Conservation (phyloP, 2,888 invertebrate genomes). For the Malachius bipustulatus region DNA sequence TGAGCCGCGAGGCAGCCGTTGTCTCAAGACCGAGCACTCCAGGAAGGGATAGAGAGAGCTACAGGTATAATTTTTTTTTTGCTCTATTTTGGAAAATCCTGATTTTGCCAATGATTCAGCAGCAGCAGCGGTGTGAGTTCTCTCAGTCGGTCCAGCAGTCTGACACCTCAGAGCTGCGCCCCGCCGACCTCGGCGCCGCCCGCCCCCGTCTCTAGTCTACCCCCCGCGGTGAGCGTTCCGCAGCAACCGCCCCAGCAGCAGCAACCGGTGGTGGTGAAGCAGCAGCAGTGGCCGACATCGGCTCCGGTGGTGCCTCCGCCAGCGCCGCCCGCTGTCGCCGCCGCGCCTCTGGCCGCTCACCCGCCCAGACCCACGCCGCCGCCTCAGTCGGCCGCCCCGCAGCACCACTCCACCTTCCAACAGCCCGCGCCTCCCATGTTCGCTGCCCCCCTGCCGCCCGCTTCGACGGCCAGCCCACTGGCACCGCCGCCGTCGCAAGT, state of each 20-base stretch:
- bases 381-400: constrained; percentile 29
- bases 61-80: constrained; percentile 48
- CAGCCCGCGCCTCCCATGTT: constrained; percentile 43
- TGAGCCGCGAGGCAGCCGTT: constrained; percentile 17
- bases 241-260: constrained; percentile 26
- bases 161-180: constrained; percentile 32
- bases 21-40: constrained; percentile 55
- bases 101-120: no score
- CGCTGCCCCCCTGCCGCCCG: constrained; percentile 41
- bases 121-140: constrained; percentile 75
- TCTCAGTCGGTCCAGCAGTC: constrained; percentile 56
- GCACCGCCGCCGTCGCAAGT: constrained; percentile 41
- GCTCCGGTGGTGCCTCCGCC: background rate
- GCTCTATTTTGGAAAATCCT: no score
- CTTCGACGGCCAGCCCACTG: constrained; percentile 52
- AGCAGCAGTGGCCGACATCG: constrained; percentile 9
- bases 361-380: constrained; percentile 15
- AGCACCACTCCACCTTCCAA: constrained; percentile 31
- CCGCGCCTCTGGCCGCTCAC: background rate
- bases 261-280: background rate
- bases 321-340: background rate
- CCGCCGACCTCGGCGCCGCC: constrained; percentile 34
- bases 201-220: constrained; percentile 47
- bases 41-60: constrained; percentile 69
- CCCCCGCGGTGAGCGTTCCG: constrained; percentile 38